Evolutionary conservation across 2,797 vertebrate species (phyloP).

Genomic region (Xenentodon cancila): DNA sequence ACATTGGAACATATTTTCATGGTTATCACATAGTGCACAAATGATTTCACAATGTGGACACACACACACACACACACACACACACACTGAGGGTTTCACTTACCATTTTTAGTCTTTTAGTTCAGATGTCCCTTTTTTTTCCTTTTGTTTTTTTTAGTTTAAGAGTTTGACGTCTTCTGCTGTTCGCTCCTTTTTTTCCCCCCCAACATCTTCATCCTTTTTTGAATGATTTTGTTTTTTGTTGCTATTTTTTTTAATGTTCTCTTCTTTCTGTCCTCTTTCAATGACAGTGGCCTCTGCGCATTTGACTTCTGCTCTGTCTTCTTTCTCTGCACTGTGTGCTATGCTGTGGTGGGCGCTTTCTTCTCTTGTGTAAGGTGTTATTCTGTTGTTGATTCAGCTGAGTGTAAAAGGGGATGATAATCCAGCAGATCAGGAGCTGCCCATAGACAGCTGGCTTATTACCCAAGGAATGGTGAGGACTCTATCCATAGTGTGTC

Average conservation of each 20-base stretch:
- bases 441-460: constrained; percentile 99
- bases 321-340: constrained; percentile 66
- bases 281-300: constrained; percentile 43
- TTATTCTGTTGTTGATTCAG: constrained; percentile 95
- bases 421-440: constrained; percentile 91
- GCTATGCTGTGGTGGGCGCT: constrained; percentile 75
- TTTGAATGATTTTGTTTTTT: constrained; percentile 55
- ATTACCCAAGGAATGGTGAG: constrained; percentile 99
- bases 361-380: constrained; percentile 83
- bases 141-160: constrained; percentile 21
- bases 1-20: constrained; percentile 38
- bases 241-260: constrained; percentile 36
- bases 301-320: constrained; percentile 69
- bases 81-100: constrained; percentile 5
- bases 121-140: constrained; percentile 4
- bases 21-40: constrained; percentile 38
- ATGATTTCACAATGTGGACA: constrained; percentile 14
- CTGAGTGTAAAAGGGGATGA: constrained; percentile 92
- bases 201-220: constrained; percentile 54
- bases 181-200: constrained; percentile 36
- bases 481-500: constrained; percentile 82
- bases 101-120: constrained; percentile 15
- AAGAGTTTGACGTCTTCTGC: constrained; percentile 18
- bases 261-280: constrained; percentile 14
- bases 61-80: background rate